Conservation (phyloP, 2,113 vertebrate genomes). For the Numida meleagris region DNA sequence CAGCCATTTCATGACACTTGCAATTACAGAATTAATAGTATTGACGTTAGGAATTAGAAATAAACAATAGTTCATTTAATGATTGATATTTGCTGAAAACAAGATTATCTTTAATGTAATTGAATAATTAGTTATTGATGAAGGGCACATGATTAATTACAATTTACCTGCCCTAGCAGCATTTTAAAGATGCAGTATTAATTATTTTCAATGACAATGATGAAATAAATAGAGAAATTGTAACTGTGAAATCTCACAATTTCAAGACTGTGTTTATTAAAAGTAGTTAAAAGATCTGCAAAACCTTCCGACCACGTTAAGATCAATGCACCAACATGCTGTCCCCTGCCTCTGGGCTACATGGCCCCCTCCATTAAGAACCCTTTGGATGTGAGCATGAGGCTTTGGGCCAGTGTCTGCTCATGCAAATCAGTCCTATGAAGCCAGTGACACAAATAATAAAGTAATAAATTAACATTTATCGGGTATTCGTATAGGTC, state of each 20-base stretch:
- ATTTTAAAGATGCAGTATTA: conserved; percentile 16
- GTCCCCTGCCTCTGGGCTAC: neutral
- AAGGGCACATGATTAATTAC: conserved; percentile 49
- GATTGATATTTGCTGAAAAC: conserved; percentile 55
- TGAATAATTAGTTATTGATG: conserved; percentile 63
- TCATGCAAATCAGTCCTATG: neutral
- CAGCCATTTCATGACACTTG: conserved; percentile 40
- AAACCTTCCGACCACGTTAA: neutral
- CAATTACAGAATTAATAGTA: conserved; percentile 58
- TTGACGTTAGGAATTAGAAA: conserved; percentile 43
- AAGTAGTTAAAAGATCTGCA: neutral
- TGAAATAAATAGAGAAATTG: neutral
- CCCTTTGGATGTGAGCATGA: neutral
- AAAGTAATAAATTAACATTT: conserved; percentile 1
- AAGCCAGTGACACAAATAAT: neutral
- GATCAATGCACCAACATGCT: neutral
- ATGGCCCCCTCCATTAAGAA: neutral
- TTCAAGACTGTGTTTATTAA: neutral
- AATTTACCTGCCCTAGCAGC: conserved; percentile 22
- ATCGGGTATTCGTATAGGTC: neutral
- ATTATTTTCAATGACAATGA: conserved; percentile 17
- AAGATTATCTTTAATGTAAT: conserved; percentile 57
- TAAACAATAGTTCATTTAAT: conserved; percentile 43
- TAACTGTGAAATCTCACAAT: neutral
- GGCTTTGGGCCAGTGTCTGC: neutral